A percentile compares a stretch with the other conserved stretches of the same genome.
These are phyloP conservation scores for Clavelina lepadiformis DNA, from an alignment of 23 tunicate species.

Conservation along the genomic window DNA sequence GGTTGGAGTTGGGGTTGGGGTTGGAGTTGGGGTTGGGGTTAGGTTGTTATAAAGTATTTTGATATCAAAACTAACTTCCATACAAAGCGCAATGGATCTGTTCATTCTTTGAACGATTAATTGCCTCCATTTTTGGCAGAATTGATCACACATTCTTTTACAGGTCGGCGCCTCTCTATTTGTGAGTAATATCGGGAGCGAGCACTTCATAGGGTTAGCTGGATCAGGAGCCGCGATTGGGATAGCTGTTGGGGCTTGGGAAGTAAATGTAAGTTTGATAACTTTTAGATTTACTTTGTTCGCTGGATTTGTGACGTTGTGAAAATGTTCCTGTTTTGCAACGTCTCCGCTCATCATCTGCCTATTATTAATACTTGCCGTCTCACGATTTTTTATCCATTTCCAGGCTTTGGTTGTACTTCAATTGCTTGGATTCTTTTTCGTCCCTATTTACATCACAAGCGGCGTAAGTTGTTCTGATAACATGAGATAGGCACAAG, in stretches of 20 bases:
- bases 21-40: no score
- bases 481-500: not conserved
- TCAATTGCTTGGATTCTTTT: conserved; percentile 78
- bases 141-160: not conserved
- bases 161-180: conserved; percentile 85
- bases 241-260: conserved; percentile 81
- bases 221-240: conserved; percentile 96
- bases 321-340: no score
- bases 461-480: conserved; percentile 68
- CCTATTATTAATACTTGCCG: no score
- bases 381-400: not conserved
- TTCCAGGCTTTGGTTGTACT: conserved; percentile 73
- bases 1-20: no score
- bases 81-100: no score
- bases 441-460: conserved; percentile 79
- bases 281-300: not conserved
- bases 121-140: no score
- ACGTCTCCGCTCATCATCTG: no score
- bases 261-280: conserved; percentile 51
- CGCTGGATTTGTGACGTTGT: no score
- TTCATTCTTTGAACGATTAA: no score
- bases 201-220: conserved; percentile 84
- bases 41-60: no score
- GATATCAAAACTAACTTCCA: no score
- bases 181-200: conserved; percentile 91